phyloP scores from a whole-genome alignment of 2,797 vertebrate genomes.

The Yasuhikotakia modesta region DNA sequence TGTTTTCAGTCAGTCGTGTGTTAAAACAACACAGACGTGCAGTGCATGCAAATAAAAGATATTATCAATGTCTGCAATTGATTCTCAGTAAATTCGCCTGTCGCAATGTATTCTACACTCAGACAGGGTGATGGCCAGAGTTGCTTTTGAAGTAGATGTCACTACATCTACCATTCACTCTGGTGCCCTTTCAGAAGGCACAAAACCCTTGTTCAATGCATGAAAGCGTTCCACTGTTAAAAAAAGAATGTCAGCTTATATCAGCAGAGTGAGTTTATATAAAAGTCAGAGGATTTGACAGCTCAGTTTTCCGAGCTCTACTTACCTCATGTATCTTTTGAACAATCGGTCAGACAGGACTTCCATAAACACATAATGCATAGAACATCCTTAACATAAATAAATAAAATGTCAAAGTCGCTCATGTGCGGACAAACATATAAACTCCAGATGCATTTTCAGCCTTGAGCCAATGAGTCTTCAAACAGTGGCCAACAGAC shows the following conservation, averaged over 20 bases:
- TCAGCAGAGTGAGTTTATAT: slow-evolving; percentile 17
- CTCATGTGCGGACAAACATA: slow-evolving; percentile 15
- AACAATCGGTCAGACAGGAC: not conserved
- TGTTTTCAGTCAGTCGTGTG: not conserved
- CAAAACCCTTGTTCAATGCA: slow-evolving; percentile 44
- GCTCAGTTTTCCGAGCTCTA: slow-evolving; percentile 20
- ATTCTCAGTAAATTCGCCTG: not conserved
- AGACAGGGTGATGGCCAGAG: slow-evolving; percentile 13
- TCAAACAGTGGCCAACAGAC: slow-evolving; percentile 29
- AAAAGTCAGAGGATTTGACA: slow-evolving; percentile 1
- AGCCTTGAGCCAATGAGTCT: slow-evolving; percentile 31
- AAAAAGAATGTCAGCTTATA: slow-evolving; percentile 4
- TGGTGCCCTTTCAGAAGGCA: slow-evolving; percentile 39
- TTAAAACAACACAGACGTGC: not conserved
- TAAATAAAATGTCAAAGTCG: slow-evolving; percentile 13
- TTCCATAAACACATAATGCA: not conserved
- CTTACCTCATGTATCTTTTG: not conserved
- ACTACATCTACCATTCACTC: slow-evolving; percentile 31
- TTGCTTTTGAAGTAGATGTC: slow-evolving; percentile 42
- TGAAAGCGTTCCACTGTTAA: slow-evolving; percentile 15
- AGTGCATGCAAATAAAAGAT: not conserved
- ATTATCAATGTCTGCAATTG: not conserved
- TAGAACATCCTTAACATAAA: slow-evolving; percentile 7
- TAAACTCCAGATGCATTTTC: slow-evolving; percentile 30
- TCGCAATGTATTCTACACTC: not conserved